These are phyloP conservation scores for Bombus affinis DNA, from an alignment of 1,140 invertebrate species.

Conservation along the genomic window DNA sequence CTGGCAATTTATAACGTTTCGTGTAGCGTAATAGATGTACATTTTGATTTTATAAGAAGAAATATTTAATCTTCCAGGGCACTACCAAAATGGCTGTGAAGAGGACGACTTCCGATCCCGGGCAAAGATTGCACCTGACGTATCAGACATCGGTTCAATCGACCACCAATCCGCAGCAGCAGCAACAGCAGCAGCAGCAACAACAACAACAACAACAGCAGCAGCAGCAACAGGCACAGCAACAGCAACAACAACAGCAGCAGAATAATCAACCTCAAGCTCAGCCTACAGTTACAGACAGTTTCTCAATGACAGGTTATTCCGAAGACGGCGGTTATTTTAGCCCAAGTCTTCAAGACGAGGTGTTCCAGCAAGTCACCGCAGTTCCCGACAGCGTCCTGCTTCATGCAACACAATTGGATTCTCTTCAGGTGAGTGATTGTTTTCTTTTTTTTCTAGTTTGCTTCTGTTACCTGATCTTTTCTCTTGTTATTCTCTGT, in stretches of 20 bases:
- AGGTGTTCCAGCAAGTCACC: constrained; percentile 89
- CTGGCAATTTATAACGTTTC: background rate
- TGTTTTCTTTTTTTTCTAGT: background rate
- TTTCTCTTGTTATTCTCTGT: too few species aligned
- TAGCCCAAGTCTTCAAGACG: constrained; percentile 88
- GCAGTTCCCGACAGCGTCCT: constrained; percentile 86
- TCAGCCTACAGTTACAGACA: constrained; percentile 82
- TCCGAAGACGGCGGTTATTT: constrained; percentile 88
- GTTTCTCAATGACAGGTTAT: constrained; percentile 85
- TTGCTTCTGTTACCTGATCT: background rate
- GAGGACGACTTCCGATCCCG: constrained; percentile 86
- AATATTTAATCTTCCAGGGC: constrained; percentile 71
- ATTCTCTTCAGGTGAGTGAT: constrained; percentile 81
- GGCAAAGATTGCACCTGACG: constrained; percentile 82
- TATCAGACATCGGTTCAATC: constrained; percentile 75
- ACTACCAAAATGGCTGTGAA: constrained; percentile 89
- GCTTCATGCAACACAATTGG: constrained; percentile 87
- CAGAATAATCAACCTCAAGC: constrained; percentile 61
- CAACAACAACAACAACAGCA: constrained; percentile 71
- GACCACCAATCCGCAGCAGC: constrained; percentile 70
- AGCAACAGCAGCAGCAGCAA: constrained; percentile 67
- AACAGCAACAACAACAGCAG: constrained; percentile 72
- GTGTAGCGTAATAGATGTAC: background rate
- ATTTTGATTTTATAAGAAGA: background rate
- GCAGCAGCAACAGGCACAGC: constrained; percentile 70